A percentile compares a stretch with the other conserved stretches of the same genome.
Evolutionary conservation across 2,113 vertebrate species (phyloP).

Genomic region (Mustela nigripes): DNA sequence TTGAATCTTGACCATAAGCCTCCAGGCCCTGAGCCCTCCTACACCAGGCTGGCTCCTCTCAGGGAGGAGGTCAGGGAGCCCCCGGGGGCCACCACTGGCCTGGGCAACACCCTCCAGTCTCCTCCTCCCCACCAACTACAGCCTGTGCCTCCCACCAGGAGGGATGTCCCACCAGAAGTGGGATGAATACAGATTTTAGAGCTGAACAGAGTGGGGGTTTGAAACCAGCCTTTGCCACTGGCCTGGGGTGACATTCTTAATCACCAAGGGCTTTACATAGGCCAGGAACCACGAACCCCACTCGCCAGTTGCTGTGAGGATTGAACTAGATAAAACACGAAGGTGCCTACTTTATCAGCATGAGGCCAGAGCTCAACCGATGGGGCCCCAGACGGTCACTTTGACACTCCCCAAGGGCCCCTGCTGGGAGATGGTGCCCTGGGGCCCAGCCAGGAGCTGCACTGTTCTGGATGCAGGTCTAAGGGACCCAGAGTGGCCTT

Average conservation of each 20-base stretch:
- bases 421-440: neutral
- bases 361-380: neutral
- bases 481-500: neutral
- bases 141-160: neutral
- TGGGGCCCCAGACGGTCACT: neutral
- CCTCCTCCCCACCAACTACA: neutral
- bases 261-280: neutral
- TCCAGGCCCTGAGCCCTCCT: neutral
- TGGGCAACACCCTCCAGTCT: neutral
- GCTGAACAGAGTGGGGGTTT: neutral
- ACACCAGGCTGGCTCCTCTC: neutral
- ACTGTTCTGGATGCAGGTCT: neutral
- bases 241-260: neutral
- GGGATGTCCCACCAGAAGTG: neutral
- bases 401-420: neutral
- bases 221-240: neutral
- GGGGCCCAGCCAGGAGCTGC: neutral
- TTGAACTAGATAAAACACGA: neutral
- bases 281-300: rapidly evolving
- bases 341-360: neutral
- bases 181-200: neutral
- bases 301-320: neutral
- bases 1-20: neutral
- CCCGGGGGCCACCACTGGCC: neutral
- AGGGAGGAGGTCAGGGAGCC: neutral